Conservation (phyloP, 2,888 invertebrate species). For the Drosophila paranaensis region DNA sequence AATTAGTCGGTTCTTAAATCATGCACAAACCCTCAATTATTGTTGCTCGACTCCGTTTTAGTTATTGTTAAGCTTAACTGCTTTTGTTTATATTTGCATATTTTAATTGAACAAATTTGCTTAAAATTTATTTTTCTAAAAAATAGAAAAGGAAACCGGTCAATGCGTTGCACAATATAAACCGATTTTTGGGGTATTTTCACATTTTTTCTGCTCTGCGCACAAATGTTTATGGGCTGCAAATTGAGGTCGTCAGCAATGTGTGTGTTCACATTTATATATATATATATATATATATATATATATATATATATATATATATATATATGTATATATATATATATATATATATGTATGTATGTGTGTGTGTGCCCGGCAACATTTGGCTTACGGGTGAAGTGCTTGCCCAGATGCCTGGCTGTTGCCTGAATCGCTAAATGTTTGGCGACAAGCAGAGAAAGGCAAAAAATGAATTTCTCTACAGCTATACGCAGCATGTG, state of each 20-base stretch:
- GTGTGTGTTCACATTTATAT: conserved; percentile 21
- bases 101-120: conserved; percentile 25
- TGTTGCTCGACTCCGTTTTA: conserved; percentile 19
- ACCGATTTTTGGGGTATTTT: conserved; percentile 41
- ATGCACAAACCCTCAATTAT: not conserved
- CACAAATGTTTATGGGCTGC: conserved; percentile 65
- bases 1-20: not conserved
- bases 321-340: conserved; percentile 16
- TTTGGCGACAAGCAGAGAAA: conserved; percentile 59
- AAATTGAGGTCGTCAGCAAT: conserved; percentile 69
- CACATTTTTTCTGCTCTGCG: conserved; percentile 34
- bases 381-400: conserved; percentile 72
- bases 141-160: conserved; percentile 48
- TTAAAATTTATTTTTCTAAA: conserved; percentile 19
- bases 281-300: conserved; percentile 27
- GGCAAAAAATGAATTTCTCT: conserved; percentile 46
- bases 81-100: conserved; percentile 18
- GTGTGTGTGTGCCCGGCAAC: conserved; percentile 45
- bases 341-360: conserved; percentile 29
- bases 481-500: conserved; percentile 26
- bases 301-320: too few species aligned
- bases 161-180: conserved; percentile 58
- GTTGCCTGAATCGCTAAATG: conserved; percentile 56
- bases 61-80: conserved; percentile 33
- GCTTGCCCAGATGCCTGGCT: conserved; percentile 39